Conservation (phyloP, 2,888 invertebrate species). For the Trichacis sp. region DNA sequence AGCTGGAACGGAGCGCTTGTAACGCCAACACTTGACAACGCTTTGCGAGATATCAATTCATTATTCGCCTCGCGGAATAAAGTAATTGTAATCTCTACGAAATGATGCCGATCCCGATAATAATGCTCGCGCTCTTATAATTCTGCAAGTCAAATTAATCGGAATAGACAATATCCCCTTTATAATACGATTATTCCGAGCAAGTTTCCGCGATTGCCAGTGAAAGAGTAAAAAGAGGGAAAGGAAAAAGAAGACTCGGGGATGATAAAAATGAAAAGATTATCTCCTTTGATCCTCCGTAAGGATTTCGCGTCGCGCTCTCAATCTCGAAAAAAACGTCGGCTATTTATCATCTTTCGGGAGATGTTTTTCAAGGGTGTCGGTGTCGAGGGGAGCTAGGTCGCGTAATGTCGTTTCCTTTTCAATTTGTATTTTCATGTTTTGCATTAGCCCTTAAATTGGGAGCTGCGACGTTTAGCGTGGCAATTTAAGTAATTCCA, state of each 20-base stretch:
- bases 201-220: slow-evolving; percentile 4
- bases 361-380: background rate
- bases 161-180: slow-evolving; percentile 49
- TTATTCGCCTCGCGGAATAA: background rate
- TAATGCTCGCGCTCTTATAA: background rate
- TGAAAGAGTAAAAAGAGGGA: slow-evolving; percentile 12
- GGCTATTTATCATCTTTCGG: background rate
- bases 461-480: slow-evolving; percentile 14
- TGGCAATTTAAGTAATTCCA: slow-evolving; percentile 15
- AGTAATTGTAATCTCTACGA: background rate
- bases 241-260: slow-evolving; percentile 8
- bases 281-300: slow-evolving; percentile 52
- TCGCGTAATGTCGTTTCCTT: background rate
- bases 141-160: slow-evolving; percentile 46
- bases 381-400: background rate
- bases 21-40: background rate
- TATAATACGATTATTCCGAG: slow-evolving; percentile 51
- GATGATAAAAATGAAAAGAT: slow-evolving; percentile 23
- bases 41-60: background rate
- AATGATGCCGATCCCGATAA: too few species aligned
- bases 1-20: slow-evolving; percentile 14
- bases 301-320: slow-evolving; percentile 45
- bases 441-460: background rate
- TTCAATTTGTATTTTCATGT: slow-evolving; percentile 10
- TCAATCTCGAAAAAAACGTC: slow-evolving; percentile 24